These are phyloP conservation scores for Linepithema humile DNA, from an alignment of 1,140 invertebrate genomes.

Conservation along the genomic window DNA sequence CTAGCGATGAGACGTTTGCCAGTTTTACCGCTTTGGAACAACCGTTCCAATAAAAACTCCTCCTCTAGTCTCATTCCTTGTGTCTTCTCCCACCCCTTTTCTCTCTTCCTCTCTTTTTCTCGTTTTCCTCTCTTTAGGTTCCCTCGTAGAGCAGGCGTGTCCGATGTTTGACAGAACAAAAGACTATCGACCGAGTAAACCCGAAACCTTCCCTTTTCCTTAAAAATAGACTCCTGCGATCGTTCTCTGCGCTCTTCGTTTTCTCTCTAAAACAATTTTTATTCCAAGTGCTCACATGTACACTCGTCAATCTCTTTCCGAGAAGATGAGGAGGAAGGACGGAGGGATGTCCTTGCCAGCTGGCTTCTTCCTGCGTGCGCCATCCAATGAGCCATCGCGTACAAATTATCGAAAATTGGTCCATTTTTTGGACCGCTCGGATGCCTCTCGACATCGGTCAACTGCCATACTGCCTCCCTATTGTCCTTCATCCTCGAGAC, in stretches of 20 bases:
- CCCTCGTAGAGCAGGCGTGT: constrained; percentile 70
- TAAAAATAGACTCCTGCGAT: constrained; percentile 48
- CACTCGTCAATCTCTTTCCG: not conserved
- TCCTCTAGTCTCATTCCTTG: constrained; percentile 54
- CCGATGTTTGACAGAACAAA: constrained; percentile 84
- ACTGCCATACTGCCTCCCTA: constrained; percentile 35
- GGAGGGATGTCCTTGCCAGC: constrained; percentile 17
- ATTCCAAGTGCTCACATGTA: constrained; percentile 27
- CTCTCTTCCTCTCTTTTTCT: constrained; percentile 24
- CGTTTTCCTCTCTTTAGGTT: constrained; percentile 50
- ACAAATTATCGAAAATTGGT: constrained; percentile 80
- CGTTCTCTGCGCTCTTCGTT: not conserved
- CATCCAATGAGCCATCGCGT: constrained; percentile 62
- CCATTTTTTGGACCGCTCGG: constrained; percentile 71
- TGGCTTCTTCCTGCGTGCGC: constrained; percentile 50
- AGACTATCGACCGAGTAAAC: constrained; percentile 79
- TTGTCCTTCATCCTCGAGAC: constrained; percentile 45
- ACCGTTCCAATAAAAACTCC: constrained; percentile 69
- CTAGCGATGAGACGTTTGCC: constrained; percentile 49
- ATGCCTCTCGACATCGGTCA: constrained; percentile 51
- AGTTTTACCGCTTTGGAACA: constrained; percentile 58
- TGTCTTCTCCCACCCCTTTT: constrained; percentile 1
- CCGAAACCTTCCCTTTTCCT: constrained; percentile 65
- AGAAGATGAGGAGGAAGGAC: not conserved
- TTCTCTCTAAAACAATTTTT: not conserved